Conservation (phyloP, 2,113 vertebrate species). For the Procavia capensis region DNA sequence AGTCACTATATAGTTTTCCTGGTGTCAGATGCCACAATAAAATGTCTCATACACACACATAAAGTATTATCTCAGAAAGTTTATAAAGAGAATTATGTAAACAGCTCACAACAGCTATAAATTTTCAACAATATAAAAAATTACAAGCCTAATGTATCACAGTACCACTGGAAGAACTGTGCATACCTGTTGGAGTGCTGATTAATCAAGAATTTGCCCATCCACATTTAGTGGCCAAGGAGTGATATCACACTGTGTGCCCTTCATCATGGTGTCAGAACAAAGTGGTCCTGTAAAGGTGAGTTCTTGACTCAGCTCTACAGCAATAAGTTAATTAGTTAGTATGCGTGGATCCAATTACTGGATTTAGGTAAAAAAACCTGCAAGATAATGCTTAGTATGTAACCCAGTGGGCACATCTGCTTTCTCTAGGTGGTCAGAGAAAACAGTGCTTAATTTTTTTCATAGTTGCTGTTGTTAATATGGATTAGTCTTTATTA, state of each 20-base stretch:
- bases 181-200: no score
- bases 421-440: rapidly evolving
- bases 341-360: rapidly evolving
- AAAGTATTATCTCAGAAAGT: no score
- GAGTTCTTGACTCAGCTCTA: no score
- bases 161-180: rapidly evolving
- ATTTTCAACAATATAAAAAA: background rate
- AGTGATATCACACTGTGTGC: rapidly evolving
- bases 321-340: rapidly evolving
- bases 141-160: background rate
- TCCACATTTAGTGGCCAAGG: background rate
- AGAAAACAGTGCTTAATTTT: no score
- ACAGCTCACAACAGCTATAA: background rate
- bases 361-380: background rate
- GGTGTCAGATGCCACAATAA: background rate
- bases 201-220: no score
- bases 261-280: rapidly evolving
- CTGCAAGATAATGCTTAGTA: no score
- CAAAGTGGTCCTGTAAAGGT: background rate
- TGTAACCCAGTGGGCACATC: rapidly evolving
- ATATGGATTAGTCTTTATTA: background rate
- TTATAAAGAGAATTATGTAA: background rate
- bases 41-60: background rate
- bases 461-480: no score
- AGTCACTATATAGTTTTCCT: rapidly evolving